phyloP scores from a whole-genome alignment of 2,797 vertebrate species.

The Cetoscarus ocellatus region DNA sequence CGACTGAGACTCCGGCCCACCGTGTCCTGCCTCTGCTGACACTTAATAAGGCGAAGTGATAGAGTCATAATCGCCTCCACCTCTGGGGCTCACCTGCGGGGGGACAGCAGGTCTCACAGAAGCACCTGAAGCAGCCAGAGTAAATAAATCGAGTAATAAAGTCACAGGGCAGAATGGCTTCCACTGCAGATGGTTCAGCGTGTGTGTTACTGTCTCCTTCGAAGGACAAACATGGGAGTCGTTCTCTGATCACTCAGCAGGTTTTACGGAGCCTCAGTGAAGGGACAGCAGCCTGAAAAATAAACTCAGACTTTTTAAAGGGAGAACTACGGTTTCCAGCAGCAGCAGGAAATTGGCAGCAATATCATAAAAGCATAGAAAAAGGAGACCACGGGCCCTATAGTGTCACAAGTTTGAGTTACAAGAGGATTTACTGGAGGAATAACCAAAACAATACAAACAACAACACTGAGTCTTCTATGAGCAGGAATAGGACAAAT shows the following conservation, averaged over 20 bases:
- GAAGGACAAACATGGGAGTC: constrained; percentile 31
- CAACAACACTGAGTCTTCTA: too few relatives aligned
- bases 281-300: neutral
- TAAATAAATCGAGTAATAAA: constrained; percentile 59
- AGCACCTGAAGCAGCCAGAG: constrained; percentile 42
- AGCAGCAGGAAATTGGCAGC: neutral
- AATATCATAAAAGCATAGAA: too few relatives aligned
- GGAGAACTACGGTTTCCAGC: neutral
- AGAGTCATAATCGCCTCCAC: constrained; percentile 47
- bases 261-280: neutral
- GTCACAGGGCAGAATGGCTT: constrained; percentile 22
- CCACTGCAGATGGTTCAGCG: constrained; percentile 22
- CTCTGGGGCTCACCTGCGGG: constrained; percentile 34
- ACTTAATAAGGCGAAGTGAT: constrained; percentile 44
- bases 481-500: too few relatives aligned
- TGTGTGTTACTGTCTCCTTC: constrained; percentile 9
- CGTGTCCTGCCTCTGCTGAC: constrained; percentile 23
- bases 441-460: too few relatives aligned
- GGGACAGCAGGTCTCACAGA: constrained; percentile 25
- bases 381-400: too few relatives aligned
- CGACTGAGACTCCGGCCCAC: constrained; percentile 2
- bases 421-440: too few relatives aligned
- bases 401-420: too few relatives aligned
- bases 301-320: neutral
- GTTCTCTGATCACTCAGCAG: constrained; percentile 2